Evolutionary conservation across 2,113 vertebrate genomes (phyloP), one percentile per base, ranked within the genome.

Genomic region (Rhagologus leucostigma): DNA sequence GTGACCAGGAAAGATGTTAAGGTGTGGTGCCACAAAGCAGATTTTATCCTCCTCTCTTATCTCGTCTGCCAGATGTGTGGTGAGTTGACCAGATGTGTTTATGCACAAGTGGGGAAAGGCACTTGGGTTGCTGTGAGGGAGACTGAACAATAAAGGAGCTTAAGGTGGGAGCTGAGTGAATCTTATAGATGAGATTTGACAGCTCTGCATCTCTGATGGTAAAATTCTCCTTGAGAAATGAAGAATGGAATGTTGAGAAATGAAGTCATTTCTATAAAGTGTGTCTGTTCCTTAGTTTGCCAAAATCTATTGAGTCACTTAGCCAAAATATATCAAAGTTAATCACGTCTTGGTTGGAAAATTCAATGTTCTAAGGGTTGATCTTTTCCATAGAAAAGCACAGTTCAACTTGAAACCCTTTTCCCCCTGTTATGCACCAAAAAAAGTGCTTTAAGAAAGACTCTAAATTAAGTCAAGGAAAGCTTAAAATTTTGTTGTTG

Each of bases 1-100:
- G 3, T 0, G 0, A 7, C n/a, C 49, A 29, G 57, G 23, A 24
- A 19, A 52, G 47, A 8, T 41, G 27, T 2, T 5, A 7, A 53
- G 12, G 18, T 90, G 27, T 44, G 44, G 23, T 59, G 37, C 9
- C 17, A 16, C 10, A 18, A 4, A 23, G 6, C 7, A 64, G 55
- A 16, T 62, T 83, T 88, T 55, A 30, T 39, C 5, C 2, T 84
- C 2, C 26, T 27, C 20, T 49, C 0, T 80, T 27, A 13, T 3
- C 27, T 55, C 49, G 18, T 18, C 57, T 64, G 18, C 18, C 29
- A 26, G 23, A 20, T 41, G 14, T 67, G 50, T 29, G 37, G 6
- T 65, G 52, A 88, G 7, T 42, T 74, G 50, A 32, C 26, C 42
- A 59, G 41, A 41, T 5, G 1, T 46, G 1, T 56, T 64, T 68